A percentile compares a stretch with the other conserved stretches of the same genome.
These are phyloP conservation scores for Boleophthalmus pectinirostris DNA, from an alignment of 2,113 vertebrate genomes.

Conservation along the genomic window DNA sequence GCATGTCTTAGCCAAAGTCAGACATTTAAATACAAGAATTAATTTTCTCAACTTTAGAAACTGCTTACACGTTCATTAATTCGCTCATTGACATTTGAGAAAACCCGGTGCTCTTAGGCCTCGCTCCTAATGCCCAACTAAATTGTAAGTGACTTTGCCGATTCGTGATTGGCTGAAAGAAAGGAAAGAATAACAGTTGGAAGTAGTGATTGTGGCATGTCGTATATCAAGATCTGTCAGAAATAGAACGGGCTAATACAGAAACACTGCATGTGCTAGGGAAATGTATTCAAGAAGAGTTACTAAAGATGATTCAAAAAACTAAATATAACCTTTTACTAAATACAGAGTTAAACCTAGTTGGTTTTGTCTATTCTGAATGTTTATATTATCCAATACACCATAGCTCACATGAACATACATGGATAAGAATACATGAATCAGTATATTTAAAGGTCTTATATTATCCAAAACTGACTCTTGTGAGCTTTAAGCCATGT, in stretches of 20 bases:
- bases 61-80: conserved; percentile 19
- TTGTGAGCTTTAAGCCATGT: too few species aligned
- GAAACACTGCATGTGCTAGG: not conserved
- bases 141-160: conserved; percentile 4
- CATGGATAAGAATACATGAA: too few species aligned
- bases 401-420: too few species aligned
- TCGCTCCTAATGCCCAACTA: not conserved
- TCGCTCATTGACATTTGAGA: conserved; percentile 27
- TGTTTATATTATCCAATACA: too few species aligned
- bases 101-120: conserved; percentile 11
- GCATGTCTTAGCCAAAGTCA: not conserved
- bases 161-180: not conserved
- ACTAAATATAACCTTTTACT: too few species aligned
- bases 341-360: too few species aligned
- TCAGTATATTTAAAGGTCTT: too few species aligned
- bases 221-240: not conserved
- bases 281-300: not conserved
- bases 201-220: not conserved
- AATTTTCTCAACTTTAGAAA: conserved; percentile 7
- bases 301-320: not conserved
- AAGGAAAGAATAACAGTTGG: not conserved
- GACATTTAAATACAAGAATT: not conserved
- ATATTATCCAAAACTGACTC: too few species aligned
- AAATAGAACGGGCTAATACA: too few species aligned
- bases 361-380: too few species aligned